These are phyloP conservation scores for Struthidea cinerea DNA, from an alignment of 2,113 vertebrate genomes.

Conservation along the genomic window DNA sequence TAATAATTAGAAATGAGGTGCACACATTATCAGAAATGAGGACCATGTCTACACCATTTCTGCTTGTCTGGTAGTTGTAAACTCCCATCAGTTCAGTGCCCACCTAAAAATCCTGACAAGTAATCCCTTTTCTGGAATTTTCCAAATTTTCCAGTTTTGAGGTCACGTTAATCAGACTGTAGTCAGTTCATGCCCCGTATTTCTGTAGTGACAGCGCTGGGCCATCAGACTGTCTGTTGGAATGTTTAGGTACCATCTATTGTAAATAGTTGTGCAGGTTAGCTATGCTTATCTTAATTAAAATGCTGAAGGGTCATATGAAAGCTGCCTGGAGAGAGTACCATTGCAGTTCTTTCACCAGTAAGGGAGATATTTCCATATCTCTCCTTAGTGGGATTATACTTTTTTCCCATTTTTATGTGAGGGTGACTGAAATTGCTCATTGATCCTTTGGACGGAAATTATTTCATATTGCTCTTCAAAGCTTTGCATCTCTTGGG, in stretches of 20 bases:
- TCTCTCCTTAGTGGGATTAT: neutral
- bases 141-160: neutral
- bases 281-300: neutral
- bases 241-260: neutral
- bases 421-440: neutral
- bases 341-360: neutral
- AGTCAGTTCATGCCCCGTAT: fast-evolving
- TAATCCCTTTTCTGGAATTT: neutral
- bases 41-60: fast-evolving
- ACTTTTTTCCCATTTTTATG: neutral
- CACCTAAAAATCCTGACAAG: neutral
- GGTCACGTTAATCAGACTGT: fast-evolving
- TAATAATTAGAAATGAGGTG: neutral
- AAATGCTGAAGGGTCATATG: neutral
- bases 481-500: neutral
- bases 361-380: neutral
- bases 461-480: neutral
- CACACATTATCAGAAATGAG: neutral
- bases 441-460: neutral
- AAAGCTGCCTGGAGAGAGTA: neutral
- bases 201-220: neutral
- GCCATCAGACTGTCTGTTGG: neutral
- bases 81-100: neutral
- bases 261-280: neutral
- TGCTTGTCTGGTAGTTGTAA: neutral